Conservation (phyloP, 2,797 vertebrate genomes). For the Manis javanica region DNA sequence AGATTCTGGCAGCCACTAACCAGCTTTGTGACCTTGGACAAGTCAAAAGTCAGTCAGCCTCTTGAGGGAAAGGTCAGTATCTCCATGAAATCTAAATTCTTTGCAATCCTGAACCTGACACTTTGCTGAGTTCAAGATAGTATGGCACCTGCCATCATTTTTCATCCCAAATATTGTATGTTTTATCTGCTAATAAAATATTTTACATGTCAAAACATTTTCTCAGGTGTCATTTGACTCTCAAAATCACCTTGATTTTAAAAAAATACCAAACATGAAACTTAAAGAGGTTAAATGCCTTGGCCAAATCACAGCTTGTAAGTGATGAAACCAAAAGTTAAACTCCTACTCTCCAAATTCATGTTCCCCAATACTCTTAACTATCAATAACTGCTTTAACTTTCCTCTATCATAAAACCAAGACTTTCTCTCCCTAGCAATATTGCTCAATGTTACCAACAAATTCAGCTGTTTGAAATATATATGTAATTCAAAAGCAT, state of each 20-base stretch:
- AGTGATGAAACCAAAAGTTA: not conserved
- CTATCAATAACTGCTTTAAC: not conserved
- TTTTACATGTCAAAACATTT: not conserved
- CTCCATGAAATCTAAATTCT: not conserved
- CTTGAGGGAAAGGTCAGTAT: not conserved
- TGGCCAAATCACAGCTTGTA: not conserved
- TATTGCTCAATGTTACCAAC: not conserved
- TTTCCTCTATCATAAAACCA: conserved; percentile 3
- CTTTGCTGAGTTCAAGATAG: not conserved
- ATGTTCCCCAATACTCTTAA: not conserved
- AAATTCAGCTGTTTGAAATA: conserved; percentile 29
- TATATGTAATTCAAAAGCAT: not conserved
- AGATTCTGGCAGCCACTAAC: not conserved
- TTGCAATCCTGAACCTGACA: not conserved
- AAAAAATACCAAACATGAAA: not conserved
- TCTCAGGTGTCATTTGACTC: not conserved
- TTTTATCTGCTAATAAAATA: conserved; percentile 25
- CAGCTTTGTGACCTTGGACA: not conserved
- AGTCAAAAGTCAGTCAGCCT: not conserved
- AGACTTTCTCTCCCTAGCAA: not conserved
- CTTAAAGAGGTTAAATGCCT: not conserved
- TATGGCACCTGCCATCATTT: not conserved
- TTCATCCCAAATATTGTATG: not conserved
- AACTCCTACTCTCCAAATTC: not conserved
- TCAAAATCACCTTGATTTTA: not conserved